These are phyloP conservation scores for Volucella inflata DNA, from an alignment of 2,888 invertebrate species.

Conservation along the genomic window DNA sequence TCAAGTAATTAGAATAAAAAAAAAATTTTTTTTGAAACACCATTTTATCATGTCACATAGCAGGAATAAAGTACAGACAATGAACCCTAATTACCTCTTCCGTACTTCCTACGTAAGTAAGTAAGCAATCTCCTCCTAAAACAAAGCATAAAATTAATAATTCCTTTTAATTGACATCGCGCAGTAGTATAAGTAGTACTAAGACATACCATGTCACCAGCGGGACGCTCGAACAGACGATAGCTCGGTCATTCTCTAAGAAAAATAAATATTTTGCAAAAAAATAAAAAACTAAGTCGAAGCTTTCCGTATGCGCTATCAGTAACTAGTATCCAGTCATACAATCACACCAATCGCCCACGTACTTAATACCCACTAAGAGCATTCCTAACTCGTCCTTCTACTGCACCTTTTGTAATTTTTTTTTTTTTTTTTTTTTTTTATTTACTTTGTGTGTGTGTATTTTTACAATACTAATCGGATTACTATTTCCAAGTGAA, in stretches of 20 bases:
- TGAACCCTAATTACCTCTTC: constrained; percentile 54
- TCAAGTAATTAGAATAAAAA: constrained; percentile 21
- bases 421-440: no score
- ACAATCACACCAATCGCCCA: constrained; percentile 19
- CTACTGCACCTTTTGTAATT: constrained; percentile 32
- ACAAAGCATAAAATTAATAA: constrained; percentile 68
- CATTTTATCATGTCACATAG: neutral
- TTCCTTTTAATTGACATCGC: constrained; percentile 70
- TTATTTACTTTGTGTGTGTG: constrained; percentile 2
- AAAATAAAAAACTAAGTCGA: constrained; percentile 34
- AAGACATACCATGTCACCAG: constrained; percentile 16
- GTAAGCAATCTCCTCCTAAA: constrained; percentile 20
- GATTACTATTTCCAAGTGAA: constrained; percentile 75
- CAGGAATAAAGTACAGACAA: constrained; percentile 27
- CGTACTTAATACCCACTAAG: neutral
- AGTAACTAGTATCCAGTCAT: neutral
- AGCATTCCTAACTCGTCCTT: neutral
- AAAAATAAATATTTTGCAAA: constrained; percentile 43
- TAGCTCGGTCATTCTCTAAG: constrained; percentile 44
- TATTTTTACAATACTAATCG: constrained; percentile 73
- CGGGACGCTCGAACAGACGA: constrained; percentile 60
- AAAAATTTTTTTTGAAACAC: constrained; percentile 5
- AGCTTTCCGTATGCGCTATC: constrained; percentile 42
- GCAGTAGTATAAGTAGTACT: constrained; percentile 17
- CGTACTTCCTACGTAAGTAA: constrained; percentile 11